Evolutionary conservation across 1,140 invertebrate genomes (phyloP).

Genomic region (Trachymyrmex cornetzi): DNA sequence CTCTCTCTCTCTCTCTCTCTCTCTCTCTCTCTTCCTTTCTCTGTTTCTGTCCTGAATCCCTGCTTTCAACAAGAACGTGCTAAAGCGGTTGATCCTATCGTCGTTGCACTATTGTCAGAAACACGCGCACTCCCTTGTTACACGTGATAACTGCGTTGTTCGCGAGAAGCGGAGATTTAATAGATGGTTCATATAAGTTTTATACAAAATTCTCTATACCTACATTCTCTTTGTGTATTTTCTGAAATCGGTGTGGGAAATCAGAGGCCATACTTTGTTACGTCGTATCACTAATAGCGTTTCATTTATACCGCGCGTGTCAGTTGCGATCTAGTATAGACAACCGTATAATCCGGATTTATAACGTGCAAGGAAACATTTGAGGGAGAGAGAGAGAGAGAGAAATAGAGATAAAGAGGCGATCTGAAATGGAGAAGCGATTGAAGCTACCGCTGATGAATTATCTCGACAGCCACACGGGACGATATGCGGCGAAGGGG

Average conservation of each 20-base stretch:
- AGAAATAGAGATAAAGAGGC: background rate
- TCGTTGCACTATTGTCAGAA: constrained; percentile 24
- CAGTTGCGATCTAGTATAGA: constrained; percentile 1
- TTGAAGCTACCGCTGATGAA: constrained; percentile 48
- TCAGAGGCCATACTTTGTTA: background rate
- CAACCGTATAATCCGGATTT: constrained; percentile 48
- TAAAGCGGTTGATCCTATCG: constrained; percentile 47
- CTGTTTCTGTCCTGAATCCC: background rate
- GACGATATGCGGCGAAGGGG: background rate
- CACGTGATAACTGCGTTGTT: constrained; percentile 31
- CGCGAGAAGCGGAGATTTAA: background rate
- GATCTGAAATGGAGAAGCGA: constrained; percentile 26
- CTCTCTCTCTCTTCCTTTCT: background rate
- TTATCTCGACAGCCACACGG: constrained; percentile 50
- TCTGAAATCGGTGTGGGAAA: background rate
- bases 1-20: background rate
- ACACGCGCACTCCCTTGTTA: background rate
- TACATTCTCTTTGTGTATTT: background rate
- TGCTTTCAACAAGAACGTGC: constrained; percentile 35
- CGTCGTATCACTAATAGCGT: constrained; percentile 27
- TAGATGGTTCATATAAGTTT: background rate
- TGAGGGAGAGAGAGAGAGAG: background rate
- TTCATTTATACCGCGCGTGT: constrained; percentile 31
- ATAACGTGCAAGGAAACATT: constrained; percentile 18
- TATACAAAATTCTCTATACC: constrained; percentile 11